phyloP scores from a whole-genome alignment of 2,888 invertebrate species.

The Aspidiotus destructor region DNA sequence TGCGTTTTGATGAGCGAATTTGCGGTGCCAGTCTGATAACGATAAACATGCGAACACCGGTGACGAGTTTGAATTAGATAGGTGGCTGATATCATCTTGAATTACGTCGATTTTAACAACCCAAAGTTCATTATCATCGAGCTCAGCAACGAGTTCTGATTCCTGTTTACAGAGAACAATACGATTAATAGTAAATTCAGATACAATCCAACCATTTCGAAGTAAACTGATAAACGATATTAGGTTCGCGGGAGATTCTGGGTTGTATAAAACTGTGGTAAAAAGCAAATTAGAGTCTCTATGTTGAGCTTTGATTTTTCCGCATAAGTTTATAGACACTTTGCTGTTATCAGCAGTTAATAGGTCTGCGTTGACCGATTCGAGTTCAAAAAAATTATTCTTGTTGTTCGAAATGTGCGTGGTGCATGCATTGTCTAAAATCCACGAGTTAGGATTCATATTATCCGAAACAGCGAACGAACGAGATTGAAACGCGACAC shows the following conservation, averaged over 20 bases:
- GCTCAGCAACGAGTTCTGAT: background rate
- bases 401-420: background rate
- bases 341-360: background rate
- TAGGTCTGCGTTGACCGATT: background rate
- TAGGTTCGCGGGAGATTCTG: slow-evolving; percentile 6
- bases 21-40: slow-evolving; percentile 9
- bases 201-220: background rate
- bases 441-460: background rate
- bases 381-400: background rate
- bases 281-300: background rate
- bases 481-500: background rate
- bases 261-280: slow-evolving; percentile 2
- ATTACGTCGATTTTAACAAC: background rate
- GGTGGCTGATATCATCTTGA: too few species aligned
- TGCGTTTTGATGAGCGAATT: slow-evolving; percentile 23
- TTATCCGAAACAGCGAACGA: background rate
- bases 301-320: background rate
- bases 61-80: too few species aligned
- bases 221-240: background rate
- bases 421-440: background rate
- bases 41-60: background rate
- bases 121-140: slow-evolving; percentile 6
- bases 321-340: background rate
- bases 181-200: background rate
- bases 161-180: background rate